Base-by-base conservation (phyloP, 2,797 vertebrate genomes). In the Ispidina lecontei region DNA sequence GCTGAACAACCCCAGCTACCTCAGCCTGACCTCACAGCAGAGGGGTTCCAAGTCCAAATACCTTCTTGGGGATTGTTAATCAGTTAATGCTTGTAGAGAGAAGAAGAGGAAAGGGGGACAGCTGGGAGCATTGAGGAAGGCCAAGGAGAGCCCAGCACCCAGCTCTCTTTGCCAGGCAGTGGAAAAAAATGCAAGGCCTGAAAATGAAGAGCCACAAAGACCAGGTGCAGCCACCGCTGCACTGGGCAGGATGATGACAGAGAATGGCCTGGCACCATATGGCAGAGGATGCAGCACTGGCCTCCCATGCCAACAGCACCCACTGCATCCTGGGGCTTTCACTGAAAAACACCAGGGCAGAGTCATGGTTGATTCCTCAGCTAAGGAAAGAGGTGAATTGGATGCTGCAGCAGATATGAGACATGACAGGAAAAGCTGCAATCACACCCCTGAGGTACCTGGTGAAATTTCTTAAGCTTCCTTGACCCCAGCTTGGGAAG, bases 331-430 rank as follows among this genome's bases (percentile, higher is more conserved):
- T 4, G 49, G 4, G 23, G 10, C 37, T 41, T 37, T 12, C 47
- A 49, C 41, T 60, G 14, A 63, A 52, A 55, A 29, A 58, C 4
- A 26, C 28, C 2, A 7, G 14, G n/a, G 49, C 18, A 49, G 35
- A 43, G 52, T 55, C 6, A 0, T 1, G 9, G 26, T 3, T 49
- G 71, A 56, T 44, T 49, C 23, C 31, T 10, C 1, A 0, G 9
- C 62, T 46, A 18, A 51, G 28, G 25, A 56, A 55, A 28, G 28
- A 72, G 25, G 5, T 1, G 0, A 68, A n/a, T 14, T 4, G 12
- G 33, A 35, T 8, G 2, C 52, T 21, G n/a, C 9, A 6, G 70
- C 31, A 69, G 62, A 52, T 1, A 5, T 15, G 29, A 79, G 37
- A 14, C 7, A 1, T 29, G 31, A 14, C 23, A 39, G 15, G 43